A percentile compares a stretch with the other conserved stretches of the same genome.
Conservation (phyloP, 2,797 vertebrate genomes). For the Gymnothorax reevesii region DNA sequence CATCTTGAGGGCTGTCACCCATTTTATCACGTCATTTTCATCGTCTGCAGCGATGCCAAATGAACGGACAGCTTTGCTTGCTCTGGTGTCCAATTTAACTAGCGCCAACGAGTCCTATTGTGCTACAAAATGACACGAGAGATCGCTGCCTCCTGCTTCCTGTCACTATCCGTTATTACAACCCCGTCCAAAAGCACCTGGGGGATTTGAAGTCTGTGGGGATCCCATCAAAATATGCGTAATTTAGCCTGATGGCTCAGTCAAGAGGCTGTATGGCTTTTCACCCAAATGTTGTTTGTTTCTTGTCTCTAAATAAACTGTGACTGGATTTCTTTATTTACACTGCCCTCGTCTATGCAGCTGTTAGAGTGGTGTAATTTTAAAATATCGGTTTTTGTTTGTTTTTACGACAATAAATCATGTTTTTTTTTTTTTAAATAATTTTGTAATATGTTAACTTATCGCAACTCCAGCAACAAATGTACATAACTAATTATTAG, state of each 20-base stretch:
- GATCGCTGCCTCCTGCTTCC: conserved; percentile 78
- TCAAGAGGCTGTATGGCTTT: conserved; percentile 53
- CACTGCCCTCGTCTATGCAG: background rate
- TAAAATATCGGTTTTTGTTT: too few species aligned
- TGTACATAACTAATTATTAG: too few species aligned
- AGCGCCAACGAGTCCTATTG: conserved; percentile 73
- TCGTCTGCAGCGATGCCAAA: conserved; percentile 49
- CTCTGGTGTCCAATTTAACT: conserved; percentile 72
- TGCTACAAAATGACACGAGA: conserved; percentile 75
- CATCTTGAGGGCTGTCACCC: conserved; percentile 33
- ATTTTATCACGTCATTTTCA: conserved; percentile 35
- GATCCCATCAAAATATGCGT: conserved; percentile 73
- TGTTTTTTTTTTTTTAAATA: too few species aligned
- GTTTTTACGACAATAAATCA: too few species aligned
- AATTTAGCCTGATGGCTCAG: conserved; percentile 69
- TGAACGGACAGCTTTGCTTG: conserved; percentile 54
- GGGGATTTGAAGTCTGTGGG: conserved; percentile 74
- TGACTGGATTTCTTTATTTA: background rate
- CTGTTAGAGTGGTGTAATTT: background rate
- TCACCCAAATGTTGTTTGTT: conserved; percentile 55
- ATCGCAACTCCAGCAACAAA: too few species aligned
- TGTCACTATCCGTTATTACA: conserved; percentile 82
- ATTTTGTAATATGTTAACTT: too few species aligned
- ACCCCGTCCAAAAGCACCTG: conserved; percentile 74
- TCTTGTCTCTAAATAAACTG: background rate